Evolutionary conservation across 1,140 invertebrate species (phyloP).

Genomic region (Helicoverpa zea): DNA sequence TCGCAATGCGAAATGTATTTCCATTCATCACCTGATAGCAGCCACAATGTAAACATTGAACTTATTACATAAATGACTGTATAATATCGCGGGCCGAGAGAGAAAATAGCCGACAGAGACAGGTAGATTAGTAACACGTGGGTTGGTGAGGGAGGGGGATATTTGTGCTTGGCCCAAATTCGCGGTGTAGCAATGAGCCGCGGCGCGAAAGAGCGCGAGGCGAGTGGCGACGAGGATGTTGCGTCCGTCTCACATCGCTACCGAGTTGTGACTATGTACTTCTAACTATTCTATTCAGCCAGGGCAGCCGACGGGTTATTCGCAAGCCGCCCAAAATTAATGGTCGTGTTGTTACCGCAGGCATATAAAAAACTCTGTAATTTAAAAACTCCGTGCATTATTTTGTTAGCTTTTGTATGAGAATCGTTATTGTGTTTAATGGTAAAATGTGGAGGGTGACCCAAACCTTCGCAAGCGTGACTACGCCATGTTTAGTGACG

Average conservation of each 20-base stretch:
- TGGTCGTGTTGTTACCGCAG: slow-evolving; percentile 30
- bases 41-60: slow-evolving; percentile 78
- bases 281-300: slow-evolving; percentile 71
- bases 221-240: slow-evolving; percentile 61
- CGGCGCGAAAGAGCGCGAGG: slow-evolving; percentile 77
- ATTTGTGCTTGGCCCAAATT: slow-evolving; percentile 77
- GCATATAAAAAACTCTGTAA: background rate
- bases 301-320: slow-evolving; percentile 60
- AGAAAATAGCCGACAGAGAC: slow-evolving; percentile 61
- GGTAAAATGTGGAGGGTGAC: background rate
- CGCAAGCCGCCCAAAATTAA: slow-evolving; percentile 45
- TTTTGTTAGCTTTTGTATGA: background rate
- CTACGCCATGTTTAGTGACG: background rate
- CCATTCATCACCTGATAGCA: slow-evolving; percentile 66
- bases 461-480: background rate
- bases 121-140: slow-evolving; percentile 49
- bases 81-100: slow-evolving; percentile 54
- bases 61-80: slow-evolving; percentile 77
- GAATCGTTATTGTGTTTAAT: slow-evolving; percentile 8
- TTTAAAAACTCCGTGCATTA: background rate
- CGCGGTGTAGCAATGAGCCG: slow-evolving; percentile 67
- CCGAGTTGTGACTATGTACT: slow-evolving; percentile 81
- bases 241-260: slow-evolving; percentile 85
- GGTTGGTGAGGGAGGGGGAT: slow-evolving; percentile 61
- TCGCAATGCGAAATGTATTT: slow-evolving; percentile 53